phyloP scores from a whole-genome alignment of 2,888 invertebrate genomes.

The Heteropelma amictum region DNA sequence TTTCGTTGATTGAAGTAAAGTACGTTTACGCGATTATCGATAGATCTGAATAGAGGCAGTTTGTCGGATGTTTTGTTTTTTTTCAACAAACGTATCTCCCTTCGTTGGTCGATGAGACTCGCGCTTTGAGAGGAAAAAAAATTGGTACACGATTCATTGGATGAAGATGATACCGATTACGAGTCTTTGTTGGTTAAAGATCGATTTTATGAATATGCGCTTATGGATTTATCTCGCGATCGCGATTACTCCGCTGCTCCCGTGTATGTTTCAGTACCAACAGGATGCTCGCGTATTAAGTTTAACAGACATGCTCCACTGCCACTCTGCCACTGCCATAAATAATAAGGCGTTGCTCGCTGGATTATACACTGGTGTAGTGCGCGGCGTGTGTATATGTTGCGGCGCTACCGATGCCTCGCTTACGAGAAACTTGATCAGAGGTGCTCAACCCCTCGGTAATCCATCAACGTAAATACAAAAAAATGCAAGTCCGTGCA shows the following conservation, averaged over 20 bases:
- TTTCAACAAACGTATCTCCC: too few relatives aligned
- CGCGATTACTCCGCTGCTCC: not conserved
- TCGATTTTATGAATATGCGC: not conserved
- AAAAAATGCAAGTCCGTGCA: too few relatives aligned
- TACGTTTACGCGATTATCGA: too few relatives aligned
- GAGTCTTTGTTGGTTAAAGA: too few relatives aligned
- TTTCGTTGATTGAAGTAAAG: too few relatives aligned
- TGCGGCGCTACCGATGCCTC: conserved; percentile 31
- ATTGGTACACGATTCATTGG: too few relatives aligned
- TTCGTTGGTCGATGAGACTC: too few relatives aligned
- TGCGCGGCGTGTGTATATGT: not conserved
- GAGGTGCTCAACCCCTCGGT: conserved; percentile 59
- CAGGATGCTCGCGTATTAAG: conserved; percentile 65
- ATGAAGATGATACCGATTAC: too few relatives aligned
- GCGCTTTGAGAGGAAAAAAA: too few relatives aligned
- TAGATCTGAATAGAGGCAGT: too few relatives aligned
- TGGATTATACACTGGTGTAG: conserved; percentile 21
- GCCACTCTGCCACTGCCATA: conserved; percentile 64
- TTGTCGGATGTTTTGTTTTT: too few relatives aligned
- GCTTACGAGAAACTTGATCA: conserved; percentile 41
- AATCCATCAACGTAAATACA: not conserved
- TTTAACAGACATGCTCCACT: conserved; percentile 64
- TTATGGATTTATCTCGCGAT: not conserved
- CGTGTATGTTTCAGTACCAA: conserved; percentile 51
- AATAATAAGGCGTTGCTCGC: conserved; percentile 63